phyloP scores from a whole-genome alignment of 2,888 invertebrate species.

The Rapana venosa region DNA sequence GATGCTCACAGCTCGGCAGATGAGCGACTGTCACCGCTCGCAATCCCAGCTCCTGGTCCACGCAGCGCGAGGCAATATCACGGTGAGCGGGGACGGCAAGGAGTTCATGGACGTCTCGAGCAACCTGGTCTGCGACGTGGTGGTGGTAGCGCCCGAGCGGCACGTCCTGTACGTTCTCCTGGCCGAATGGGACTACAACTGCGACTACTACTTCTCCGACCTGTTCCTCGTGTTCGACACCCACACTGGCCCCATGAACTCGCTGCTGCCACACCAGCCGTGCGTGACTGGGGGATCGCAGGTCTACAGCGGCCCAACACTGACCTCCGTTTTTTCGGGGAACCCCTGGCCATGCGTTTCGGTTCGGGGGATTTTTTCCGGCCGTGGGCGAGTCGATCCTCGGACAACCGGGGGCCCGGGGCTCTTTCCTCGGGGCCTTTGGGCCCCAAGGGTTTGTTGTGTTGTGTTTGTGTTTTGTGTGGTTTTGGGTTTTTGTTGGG shows the following conservation, averaged over 20 bases:
- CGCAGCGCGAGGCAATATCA: neutral
- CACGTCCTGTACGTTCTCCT: neutral
- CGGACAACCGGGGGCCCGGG: neutral
- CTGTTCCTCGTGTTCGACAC: neutral
- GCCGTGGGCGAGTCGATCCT: neutral
- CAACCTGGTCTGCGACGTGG: neutral
- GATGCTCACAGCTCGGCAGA: neutral
- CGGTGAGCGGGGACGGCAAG: neutral
- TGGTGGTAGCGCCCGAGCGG: neutral
- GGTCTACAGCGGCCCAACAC: neutral
- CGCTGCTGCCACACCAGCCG: neutral
- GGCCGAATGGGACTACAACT: neutral
- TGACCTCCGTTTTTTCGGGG: neutral
- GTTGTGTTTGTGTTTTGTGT: too few species aligned
- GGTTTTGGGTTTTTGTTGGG: neutral
- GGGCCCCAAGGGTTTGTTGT: too few species aligned
- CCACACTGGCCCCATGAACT: neutral
- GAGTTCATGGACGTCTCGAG: neutral
- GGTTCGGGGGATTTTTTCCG: neutral
- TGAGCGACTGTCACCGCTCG: neutral
- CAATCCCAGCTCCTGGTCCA: neutral
- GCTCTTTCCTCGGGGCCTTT: too few species aligned
- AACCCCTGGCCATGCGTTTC: neutral
- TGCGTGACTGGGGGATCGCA: neutral
- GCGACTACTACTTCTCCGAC: slow-evolving; percentile 1